Conservation (phyloP, 2,113 vertebrate species). For the Ceyx margarethae region DNA sequence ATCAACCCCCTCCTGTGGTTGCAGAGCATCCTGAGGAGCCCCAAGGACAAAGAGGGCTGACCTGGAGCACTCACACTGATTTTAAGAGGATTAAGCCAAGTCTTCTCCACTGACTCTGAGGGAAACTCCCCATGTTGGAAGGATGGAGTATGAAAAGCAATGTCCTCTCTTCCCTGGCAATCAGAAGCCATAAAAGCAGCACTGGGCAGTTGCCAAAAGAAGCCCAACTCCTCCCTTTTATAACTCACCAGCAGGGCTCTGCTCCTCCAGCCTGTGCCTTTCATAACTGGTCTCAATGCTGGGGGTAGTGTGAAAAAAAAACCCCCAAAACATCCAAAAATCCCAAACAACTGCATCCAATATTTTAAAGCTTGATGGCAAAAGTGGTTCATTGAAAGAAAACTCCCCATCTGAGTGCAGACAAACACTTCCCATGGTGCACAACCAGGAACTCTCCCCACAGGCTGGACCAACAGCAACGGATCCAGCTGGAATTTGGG, state of each 20-base stretch:
- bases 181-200: constrained; percentile 13
- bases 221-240: not conserved
- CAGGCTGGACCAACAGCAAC: not conserved
- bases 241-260: not conserved
- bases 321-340: not conserved
- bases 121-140: not conserved
- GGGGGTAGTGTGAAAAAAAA: no score
- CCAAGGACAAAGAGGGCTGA: not conserved
- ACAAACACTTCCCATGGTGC: not conserved
- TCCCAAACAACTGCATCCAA: not conserved
- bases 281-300: not conserved
- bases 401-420: accelerated
- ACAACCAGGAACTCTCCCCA: not conserved
- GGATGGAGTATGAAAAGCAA: not conserved
- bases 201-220: not conserved
- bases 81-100: constrained; percentile 52
- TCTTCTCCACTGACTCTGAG: not conserved
- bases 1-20: not conserved
- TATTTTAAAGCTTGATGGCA: not conserved
- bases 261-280: not conserved
- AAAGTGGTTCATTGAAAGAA: not conserved
- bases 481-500: not conserved
- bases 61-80: not conserved
- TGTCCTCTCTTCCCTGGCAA: constrained; percentile 33
- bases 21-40: not conserved